Base-by-base conservation (phyloP, 2,113 vertebrate genomes). In the pig (Sus scrofa) region DNA sequence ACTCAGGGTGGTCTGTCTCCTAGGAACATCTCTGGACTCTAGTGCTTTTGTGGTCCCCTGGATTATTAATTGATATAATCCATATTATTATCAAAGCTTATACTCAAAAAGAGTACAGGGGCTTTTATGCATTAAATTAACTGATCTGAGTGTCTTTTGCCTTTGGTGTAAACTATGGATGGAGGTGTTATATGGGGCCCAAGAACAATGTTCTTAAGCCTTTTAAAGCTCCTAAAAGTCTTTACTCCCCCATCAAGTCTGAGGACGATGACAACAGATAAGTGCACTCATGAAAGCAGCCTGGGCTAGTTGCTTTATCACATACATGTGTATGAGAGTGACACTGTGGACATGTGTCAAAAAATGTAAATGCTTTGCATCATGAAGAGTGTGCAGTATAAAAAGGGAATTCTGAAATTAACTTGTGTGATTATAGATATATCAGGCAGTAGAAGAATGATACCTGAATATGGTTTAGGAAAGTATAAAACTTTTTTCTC, bases 391-490 rank as follows among this genome's bases (percentile, higher is more conserved):
- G 27, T 32, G 2, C 1, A 79, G 65, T 58, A 5, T 56, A 58
- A 56, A 71, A 32, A 89, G 26, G 85, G n/a, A 89, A 93, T 67
- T 83, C 58, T 32, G n/a, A 82, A 89, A 39, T 77, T 3, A 2
- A 58, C 68, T 94, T 91, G 8, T 75, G n/a, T 81, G 11, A 71
- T 87, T 89, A 60, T 50, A 96, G 82, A 39, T 77, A 73, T 32
- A 60, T 58, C 62, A 73, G 34, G 2, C 30, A 71, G 92, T 88
- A 78, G n/a, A 94, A 88, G 79, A 81, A 68, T 20, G 60, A 77
- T 73, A 9, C 3, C 75, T 78, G 5, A 34, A 79, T 83, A 91
- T 78, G 94, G 7, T 89, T 94, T 91, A 83, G 39, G 50, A 73
- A 83, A 93, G 58, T 71, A 12, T n/a, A 81, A 14, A 24, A 26